Evolutionary conservation across 2,113 vertebrate species (phyloP).

Genomic region (Boulengeromyrus knoepffleri): DNA sequence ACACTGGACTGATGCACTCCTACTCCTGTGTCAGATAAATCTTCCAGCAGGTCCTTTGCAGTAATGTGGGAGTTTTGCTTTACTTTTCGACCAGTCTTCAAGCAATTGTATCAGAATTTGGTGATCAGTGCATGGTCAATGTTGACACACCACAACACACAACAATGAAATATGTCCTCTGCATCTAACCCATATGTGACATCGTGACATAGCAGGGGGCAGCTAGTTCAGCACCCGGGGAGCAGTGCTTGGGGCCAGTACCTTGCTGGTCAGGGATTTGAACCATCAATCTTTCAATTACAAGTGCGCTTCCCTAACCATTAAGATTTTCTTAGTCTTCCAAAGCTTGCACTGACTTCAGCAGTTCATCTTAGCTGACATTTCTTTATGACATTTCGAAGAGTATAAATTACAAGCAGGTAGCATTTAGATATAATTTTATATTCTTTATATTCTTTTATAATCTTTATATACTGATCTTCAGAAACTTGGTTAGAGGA

Average conservation of each 20-base stretch:
- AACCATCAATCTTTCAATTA: too few relatives aligned
- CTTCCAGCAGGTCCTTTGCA: background rate
- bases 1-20: background rate
- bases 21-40: background rate
- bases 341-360: background rate
- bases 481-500: background rate
- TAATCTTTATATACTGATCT: background rate
- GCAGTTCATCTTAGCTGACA: background rate
- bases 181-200: too few relatives aligned
- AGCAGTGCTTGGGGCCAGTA: too few relatives aligned
- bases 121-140: too few relatives aligned
- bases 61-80: background rate
- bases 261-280: too few relatives aligned
- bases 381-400: background rate
- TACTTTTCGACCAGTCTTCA: background rate
- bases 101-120: background rate
- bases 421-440: background rate
- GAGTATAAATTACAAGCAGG: background rate
- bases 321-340: background rate
- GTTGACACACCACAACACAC: too few relatives aligned
- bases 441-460: background rate
- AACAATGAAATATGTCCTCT: too few relatives aligned
- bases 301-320: too few relatives aligned
- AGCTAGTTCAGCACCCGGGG: too few relatives aligned
- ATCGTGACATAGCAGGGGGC: too few relatives aligned